Conservation (phyloP, 1,140 invertebrate species). For the Armadillidium nasatum region DNA sequence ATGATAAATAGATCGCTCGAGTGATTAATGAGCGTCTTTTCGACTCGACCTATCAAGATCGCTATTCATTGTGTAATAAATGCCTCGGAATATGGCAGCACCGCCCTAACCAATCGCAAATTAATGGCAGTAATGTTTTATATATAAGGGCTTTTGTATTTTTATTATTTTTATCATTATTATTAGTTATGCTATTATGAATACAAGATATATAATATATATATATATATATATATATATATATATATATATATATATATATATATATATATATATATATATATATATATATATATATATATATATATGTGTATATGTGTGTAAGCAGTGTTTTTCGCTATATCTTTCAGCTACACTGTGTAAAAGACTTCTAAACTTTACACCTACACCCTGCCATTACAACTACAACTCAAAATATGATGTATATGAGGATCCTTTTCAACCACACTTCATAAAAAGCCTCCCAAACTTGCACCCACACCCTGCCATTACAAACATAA, state of each 20-base stretch:
- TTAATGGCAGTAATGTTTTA: background rate
- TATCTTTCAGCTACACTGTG: too few relatives aligned
- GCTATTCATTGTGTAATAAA: constrained; percentile 11
- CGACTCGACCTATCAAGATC: constrained; percentile 1
- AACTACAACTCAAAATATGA: too few relatives aligned
- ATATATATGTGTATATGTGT: too few relatives aligned
- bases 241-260: too few relatives aligned
- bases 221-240: background rate
- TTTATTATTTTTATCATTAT: background rate
- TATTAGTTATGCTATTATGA: too few relatives aligned
- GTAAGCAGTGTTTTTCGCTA: too few relatives aligned
- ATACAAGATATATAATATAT: background rate
- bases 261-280: too few relatives aligned
- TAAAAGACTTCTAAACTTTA: too few relatives aligned
- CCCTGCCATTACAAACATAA: background rate
- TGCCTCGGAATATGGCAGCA: background rate
- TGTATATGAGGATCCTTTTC: too few relatives aligned
- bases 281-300: too few relatives aligned
- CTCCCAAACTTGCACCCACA: background rate
- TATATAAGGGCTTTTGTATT: background rate
- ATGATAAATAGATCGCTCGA: background rate
- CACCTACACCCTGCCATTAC: too few relatives aligned
- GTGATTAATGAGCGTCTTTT: background rate
- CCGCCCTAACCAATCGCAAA: background rate
- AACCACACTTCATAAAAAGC: background rate